These are phyloP conservation scores for Caprella mutica DNA, from an alignment of 2,888 invertebrate species.

Conservation along the genomic window DNA sequence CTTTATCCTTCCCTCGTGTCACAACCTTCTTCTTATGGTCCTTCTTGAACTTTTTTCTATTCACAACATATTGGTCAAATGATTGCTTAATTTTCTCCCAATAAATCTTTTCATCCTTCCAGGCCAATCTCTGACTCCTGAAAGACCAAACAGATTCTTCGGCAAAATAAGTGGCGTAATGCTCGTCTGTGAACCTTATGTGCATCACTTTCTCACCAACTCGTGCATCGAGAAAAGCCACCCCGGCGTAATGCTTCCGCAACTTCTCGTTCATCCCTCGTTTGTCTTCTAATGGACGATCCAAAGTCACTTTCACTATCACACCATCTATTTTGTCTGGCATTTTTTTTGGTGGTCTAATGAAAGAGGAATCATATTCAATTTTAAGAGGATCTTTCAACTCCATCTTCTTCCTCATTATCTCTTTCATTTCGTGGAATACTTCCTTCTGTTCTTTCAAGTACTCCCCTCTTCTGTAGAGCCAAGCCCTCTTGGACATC, in stretches of 20 bases:
- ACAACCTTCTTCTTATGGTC: too few species aligned
- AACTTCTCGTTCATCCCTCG: too few species aligned
- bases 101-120: too few species aligned
- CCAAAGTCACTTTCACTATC: constrained; percentile 25
- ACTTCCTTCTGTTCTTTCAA: constrained; percentile 18
- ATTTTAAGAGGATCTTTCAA: background rate
- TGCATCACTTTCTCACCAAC: constrained; percentile 19
- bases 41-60: too few species aligned
- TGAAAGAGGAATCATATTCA: background rate
- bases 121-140: too few species aligned
- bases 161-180: too few species aligned
- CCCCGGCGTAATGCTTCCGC: too few species aligned
- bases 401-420: background rate
- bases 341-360: background rate
- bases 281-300: constrained; percentile 24
- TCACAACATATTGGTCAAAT: too few species aligned
- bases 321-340: constrained; percentile 17
- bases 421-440: background rate
- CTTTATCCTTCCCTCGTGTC: too few species aligned
- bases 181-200: constrained; percentile 22
- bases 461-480: constrained; percentile 15
- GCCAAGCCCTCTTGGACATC: constrained; percentile 29
- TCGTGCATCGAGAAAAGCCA: constrained; percentile 21
- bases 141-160: too few species aligned
- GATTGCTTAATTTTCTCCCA: too few species aligned